Conservation (phyloP, 2,797 vertebrate genomes). For the Gadopsis bispinosus region DNA sequence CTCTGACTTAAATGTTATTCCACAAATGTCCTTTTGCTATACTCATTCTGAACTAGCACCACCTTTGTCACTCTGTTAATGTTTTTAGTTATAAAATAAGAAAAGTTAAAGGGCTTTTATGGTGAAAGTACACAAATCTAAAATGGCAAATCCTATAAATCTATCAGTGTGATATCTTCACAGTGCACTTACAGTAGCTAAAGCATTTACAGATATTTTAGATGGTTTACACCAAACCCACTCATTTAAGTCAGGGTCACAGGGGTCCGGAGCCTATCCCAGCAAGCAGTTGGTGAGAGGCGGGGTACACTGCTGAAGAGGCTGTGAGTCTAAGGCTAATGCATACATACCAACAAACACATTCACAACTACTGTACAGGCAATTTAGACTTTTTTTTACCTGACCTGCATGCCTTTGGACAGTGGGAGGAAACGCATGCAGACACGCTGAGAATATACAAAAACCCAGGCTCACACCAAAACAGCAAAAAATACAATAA, state of each 20-base stretch:
- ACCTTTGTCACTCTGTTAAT: background rate
- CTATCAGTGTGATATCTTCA: background rate
- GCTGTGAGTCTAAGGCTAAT: slow-evolving; percentile 39
- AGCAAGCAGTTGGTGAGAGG: slow-evolving; percentile 45
- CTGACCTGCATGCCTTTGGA: slow-evolving; percentile 41
- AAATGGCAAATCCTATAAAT: background rate
- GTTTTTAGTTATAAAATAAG: background rate
- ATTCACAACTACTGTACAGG: slow-evolving; percentile 32
- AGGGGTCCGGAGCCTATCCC: slow-evolving; percentile 23
- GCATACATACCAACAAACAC: slow-evolving; percentile 35
- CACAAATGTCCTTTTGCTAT: background rate
- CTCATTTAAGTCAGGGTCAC: slow-evolving; percentile 4
- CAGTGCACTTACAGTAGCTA: background rate
- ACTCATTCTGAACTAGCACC: background rate
- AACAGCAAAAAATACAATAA: background rate
- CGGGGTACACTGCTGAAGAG: slow-evolving; percentile 34
- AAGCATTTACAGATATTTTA: slow-evolving; percentile 12
- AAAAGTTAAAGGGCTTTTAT: background rate
- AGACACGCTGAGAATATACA: slow-evolving; percentile 13
- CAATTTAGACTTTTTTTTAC: slow-evolving; percentile 41
- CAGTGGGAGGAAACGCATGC: slow-evolving; percentile 39
- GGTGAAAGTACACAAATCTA: background rate
- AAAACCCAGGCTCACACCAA: slow-evolving; percentile 3
- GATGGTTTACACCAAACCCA: background rate
- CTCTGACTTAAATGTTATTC: background rate